Evolutionary conservation across 2,113 vertebrate species (phyloP), one percentile per base, ranked within the genome.

Genomic region (Tringa solitaria): DNA sequence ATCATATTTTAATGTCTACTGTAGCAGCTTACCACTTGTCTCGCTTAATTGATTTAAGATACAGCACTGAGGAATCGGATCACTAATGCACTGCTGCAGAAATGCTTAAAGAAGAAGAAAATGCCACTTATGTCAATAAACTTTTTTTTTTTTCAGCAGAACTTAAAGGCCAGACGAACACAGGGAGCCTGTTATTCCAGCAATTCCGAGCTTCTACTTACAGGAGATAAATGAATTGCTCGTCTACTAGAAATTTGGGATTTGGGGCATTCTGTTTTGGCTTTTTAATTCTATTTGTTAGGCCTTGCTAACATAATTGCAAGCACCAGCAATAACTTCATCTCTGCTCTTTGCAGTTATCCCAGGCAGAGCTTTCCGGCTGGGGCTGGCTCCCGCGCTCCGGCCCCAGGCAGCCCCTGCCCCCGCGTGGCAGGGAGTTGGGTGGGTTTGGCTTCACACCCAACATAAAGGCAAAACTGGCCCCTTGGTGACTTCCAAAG

Each of bases 341-440:
- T 32, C 0, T 0, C n/a, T 33, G 51, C 45, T 37, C 11, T 26
- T 46, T 59, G 78, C 65, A 19, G 2, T 16, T 56, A 10, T 7
- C 33, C 32, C 4, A 1, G 4, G 26, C 33, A 23, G n/a, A 75
- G 67, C 2, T 2, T 12, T 57, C 27, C 2, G 2, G 65, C 6
- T 2, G 5, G 83, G 37, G 21, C 43, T 28, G 15, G 75, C 53
- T 35, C 8, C 2, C 18, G 8, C 2, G 4, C 14, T 9, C 21
- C 30, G 9, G 43, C 27, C 50, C 51, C 6, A 14, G 51, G 53
- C 33, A 33, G 51, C 35, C 56, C 56, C 56, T 1, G 8, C 21
- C 11, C 28, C 48, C 2, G 19, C 12, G 22, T 16, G 37, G 61
- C 53, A 39, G 69, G 27, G 9, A 41, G 26, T 26, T 37, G 4